Base-by-base conservation (phyloP, 2,888 invertebrate species). In the Iphiclides podalirius region DNA sequence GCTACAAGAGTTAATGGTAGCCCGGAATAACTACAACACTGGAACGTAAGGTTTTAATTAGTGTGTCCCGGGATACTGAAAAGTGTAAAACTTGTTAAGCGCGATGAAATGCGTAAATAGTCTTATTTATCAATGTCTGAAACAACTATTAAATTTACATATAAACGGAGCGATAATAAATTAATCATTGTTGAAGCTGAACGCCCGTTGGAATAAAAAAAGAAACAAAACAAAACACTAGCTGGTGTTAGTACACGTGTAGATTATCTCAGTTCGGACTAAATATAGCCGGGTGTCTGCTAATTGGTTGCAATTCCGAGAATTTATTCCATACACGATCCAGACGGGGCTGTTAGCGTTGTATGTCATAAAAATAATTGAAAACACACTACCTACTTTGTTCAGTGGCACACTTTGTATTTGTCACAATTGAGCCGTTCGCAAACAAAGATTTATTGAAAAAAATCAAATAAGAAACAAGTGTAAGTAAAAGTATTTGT, bases 301-400 rank as follows among this genome's bases (percentile, higher is more conserved):
- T 49, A 49, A 49, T 49, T 49, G 48, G 48, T 49, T 15, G 23
- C 40, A 20, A 26, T 49, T 38, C 48, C 23, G 4, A 43, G 48
- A 49, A 49, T 43, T 49, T 34, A 23, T 34, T 49, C 33, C 33
- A 38, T 37, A 38, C 26, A 16, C 37, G 36, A 14, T 15, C 26
- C 38, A 9, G 33, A 43, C 48, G 16, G 17, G 41, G 38, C 11
- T 43, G 36, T 41, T 17, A 20, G 23, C 38, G 36, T 43, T 47
- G 23, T 35, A 41, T 33, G 38, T 28, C 42, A 33, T 48, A 48
- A 42, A 47, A 47, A 43, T 48, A 48, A 48, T 48, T 42, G 48
- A 48, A 33, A 23, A 31, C 33, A 33, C 15, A 41, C 36, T 40
- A 12, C 31, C 11, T 11, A 31, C 12, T n/a, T 31, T 2, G 31